Base-by-base conservation (phyloP, 2,797 vertebrate genomes). In the Poeciliopsis paucimaculata region DNA sequence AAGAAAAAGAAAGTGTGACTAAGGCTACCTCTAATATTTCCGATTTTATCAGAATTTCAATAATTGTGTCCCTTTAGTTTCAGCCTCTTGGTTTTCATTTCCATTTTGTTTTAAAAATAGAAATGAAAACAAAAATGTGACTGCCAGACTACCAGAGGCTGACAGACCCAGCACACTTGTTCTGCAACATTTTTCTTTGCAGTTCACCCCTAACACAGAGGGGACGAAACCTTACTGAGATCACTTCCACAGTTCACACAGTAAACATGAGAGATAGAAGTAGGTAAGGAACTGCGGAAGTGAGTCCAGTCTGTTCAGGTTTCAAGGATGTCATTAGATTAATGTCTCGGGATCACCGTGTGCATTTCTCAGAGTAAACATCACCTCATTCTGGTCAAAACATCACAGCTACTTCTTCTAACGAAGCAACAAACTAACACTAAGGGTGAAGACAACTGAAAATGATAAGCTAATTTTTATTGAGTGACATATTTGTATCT, bases 21-120 rank as follows among this genome's bases (percentile, higher is more conserved):
- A 71, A 79, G 71, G 91, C 85, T 90, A 92, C 92, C 91, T 91
- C 82, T 94, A 79, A 90, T 90, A 89, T 94, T 91, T 49, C 88
- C 90, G 91, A 93, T 94, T 83, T 78, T 85, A 79, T 84, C 72
- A 64, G 74, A 68, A 84, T 73, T 75, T 81, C 51, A 83, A 85
- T 80, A 84, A 86, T 78, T 77, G 78, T 80, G 23, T 77, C 83
- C 77, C 47, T 55, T 78, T n/a, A 26, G 73, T 75, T 82, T 31
- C 36, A 72, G 36, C 53, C 78, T 81, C 86, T 76, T 76, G 39
- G 64, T 39, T 77, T 82, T 41, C 39, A 41, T 41, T 41, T 41
- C 39, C 39, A 41, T 41, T 41, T 41, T 9, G 39, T 41, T 77
- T 89, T 45, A 66, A 41, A 81, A 78, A 82, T 66, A 41, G 34